Percentiles rank a stretch among this genome's conserved stretches.
Evolutionary conservation across 1,140 invertebrate genomes (phyloP).

Genomic region (Drosophila nannoptera): DNA sequence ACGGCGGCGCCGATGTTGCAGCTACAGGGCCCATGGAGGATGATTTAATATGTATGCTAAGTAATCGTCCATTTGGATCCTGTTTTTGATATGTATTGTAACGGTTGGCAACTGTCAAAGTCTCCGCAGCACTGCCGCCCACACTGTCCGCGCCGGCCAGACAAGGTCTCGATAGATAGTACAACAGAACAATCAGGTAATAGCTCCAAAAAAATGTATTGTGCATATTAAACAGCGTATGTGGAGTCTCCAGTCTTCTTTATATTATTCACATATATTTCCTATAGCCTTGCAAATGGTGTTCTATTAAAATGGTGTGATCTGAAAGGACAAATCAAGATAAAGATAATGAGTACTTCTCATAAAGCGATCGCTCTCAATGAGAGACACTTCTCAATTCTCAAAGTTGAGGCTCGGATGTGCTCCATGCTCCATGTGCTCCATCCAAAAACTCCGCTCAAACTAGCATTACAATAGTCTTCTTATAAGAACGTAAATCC

Average conservation of each 20-base stretch:
- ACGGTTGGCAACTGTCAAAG: neutral
- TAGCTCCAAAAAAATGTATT: conserved; percentile 5
- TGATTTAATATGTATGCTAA: conserved; percentile 1
- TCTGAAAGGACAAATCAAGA: no score
- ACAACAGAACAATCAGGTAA: conserved; percentile 2
- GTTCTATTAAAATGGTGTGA: no score
- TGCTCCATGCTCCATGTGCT: no score
- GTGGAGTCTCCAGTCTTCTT: neutral
- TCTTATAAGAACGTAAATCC: no score
- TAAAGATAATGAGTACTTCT: no score
- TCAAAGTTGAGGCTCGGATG: no score
- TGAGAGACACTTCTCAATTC: no score
- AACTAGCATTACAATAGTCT: no score
- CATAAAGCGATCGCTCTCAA: no score
- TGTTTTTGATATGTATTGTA: neutral
- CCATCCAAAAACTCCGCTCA: no score
- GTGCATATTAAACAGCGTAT: conserved; percentile 4
- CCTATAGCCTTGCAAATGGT: neutral
- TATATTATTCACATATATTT: neutral
- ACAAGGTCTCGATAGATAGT: conserved; percentile 3
- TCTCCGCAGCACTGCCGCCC: neutral
- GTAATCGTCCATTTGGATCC: neutral
- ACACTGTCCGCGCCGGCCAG: conserved; percentile 1
- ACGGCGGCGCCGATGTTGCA: neutral
- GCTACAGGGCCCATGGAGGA: neutral